Base-by-base conservation (phyloP, 2,113 vertebrate genomes). In the Leptocoma aspasia region DNA sequence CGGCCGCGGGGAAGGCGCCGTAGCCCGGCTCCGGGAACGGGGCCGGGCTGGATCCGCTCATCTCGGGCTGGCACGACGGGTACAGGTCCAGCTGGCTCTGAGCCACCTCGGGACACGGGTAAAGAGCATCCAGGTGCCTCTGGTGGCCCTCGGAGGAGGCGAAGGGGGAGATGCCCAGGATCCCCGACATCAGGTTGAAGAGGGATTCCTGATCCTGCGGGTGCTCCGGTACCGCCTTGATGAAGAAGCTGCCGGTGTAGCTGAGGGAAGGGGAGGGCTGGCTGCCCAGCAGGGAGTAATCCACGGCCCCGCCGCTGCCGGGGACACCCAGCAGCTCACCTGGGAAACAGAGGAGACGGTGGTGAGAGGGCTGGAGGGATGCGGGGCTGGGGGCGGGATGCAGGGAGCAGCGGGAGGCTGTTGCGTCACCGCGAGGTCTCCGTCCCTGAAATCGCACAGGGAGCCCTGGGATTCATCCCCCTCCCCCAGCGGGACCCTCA, bases 181-280 rank as follows among this genome's bases (percentile, higher is more conserved):
- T 99, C 73, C 99, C 99, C 0, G 99, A 99, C 98, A 99, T 99
- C 97, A 99, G 98, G 96, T 99, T 99, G 98, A 99, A 99, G 92
- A 99, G 98, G 52, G 99, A 99, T 91, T 99, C 99, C 66, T 99
- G 99, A 96, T 99, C 99, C 97, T 98, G 99, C 50, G 99, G 98
- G 82, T 98, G 98, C 97, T 99, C 99, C 27, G 99, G 99, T 41
- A 98, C 98, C 2, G 99, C 98, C 96, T 99, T 99, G 87, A 99
- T 99, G 97, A 99, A 99, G 98, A 99, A 99, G 97, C 99, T 99
- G 97, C 99, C 99, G 8, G 99, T 99, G 98, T 99, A 99, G 96
- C 99, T 98, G 96, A 99, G 98, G 15, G 99, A 98, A 35, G 99
- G 98, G 73, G 98, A 98, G 95, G 98, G 98, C 89, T 97, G 98